A percentile compares a stretch with the other conserved stretches of the same genome.
These are phyloP conservation scores for Muscidifurax raptorellus DNA, from an alignment of 1,140 invertebrate genomes.

Conservation along the genomic window DNA sequence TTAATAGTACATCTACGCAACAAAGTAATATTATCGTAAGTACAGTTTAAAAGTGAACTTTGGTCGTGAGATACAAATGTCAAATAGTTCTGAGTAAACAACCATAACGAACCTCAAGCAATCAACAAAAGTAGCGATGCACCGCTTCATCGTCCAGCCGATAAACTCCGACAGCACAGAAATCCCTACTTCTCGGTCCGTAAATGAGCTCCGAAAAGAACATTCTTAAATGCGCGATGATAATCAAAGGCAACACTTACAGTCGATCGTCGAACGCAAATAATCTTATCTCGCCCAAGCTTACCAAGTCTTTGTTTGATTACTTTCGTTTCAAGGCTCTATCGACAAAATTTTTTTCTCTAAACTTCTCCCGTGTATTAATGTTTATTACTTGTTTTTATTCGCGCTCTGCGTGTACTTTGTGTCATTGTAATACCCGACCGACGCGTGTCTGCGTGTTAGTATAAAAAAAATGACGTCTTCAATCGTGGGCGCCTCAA, in stretches of 20 bases:
- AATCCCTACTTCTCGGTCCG: constrained; percentile 17
- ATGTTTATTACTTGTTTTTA: constrained; percentile 14
- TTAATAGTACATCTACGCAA: neutral
- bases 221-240: neutral
- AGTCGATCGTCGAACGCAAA: constrained; percentile 24
- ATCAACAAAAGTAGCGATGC: constrained; percentile 1
- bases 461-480: constrained; percentile 8
- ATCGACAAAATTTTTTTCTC: constrained; percentile 29
- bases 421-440: constrained; percentile 14
- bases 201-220: constrained; percentile 38
- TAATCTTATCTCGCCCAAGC: neutral
- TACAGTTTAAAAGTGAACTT: constrained; percentile 1
- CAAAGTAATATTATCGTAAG: constrained; percentile 6
- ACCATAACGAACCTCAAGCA: neutral
- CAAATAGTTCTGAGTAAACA: constrained; percentile 1
- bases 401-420: constrained; percentile 20
- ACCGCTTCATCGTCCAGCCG: constrained; percentile 4
- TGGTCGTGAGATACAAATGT: neutral
- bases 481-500: neutral
- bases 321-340: constrained; percentile 52
- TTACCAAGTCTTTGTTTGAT: constrained; percentile 29
- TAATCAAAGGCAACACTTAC: constrained; percentile 10
- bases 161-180: neutral
- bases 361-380: neutral
- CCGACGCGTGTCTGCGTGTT: neutral